A percentile compares a stretch with the other conserved stretches of the same genome.
These are phyloP conservation scores for Triplophysa bombifrons DNA, from an alignment of 2,797 vertebrate species.

Conservation along the genomic window DNA sequence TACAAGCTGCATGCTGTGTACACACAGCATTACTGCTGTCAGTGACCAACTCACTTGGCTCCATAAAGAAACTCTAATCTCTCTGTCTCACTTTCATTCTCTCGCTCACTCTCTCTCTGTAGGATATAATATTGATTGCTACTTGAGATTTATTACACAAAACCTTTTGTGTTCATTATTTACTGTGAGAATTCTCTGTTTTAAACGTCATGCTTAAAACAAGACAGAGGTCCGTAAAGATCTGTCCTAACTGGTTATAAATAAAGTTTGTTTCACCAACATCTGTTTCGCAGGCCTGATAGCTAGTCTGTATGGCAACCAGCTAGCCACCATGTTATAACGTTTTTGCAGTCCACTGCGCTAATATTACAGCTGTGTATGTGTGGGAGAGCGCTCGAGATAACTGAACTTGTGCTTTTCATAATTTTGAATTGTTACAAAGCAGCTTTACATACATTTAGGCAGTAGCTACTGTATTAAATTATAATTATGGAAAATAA, in stretches of 20 bases:
- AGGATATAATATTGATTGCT: background rate
- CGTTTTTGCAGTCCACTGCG: background rate
- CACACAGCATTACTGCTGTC: constrained; percentile 50
- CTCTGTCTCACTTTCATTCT: constrained; percentile 5
- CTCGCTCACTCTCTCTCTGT: background rate
- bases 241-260: background rate
- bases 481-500: too few relatives aligned
- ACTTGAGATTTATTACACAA: background rate
- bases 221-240: background rate
- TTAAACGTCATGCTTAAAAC: background rate
- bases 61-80: background rate
- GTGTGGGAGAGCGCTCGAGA: too few relatives aligned
- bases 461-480: too few relatives aligned
- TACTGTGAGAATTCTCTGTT: background rate
- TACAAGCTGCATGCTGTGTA: constrained; percentile 58
- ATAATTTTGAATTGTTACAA: too few relatives aligned
- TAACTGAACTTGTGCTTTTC: too few relatives aligned
- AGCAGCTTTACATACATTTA: too few relatives aligned
- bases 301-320: background rate
- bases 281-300: background rate
- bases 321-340: background rate
- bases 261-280: background rate
- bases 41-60: constrained; percentile 40
- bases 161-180: background rate
- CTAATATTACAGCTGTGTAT: background rate